These are phyloP conservation scores for Tetrapedia diversipes DNA, from an alignment of 2,888 invertebrate genomes.

Conservation along the genomic window DNA sequence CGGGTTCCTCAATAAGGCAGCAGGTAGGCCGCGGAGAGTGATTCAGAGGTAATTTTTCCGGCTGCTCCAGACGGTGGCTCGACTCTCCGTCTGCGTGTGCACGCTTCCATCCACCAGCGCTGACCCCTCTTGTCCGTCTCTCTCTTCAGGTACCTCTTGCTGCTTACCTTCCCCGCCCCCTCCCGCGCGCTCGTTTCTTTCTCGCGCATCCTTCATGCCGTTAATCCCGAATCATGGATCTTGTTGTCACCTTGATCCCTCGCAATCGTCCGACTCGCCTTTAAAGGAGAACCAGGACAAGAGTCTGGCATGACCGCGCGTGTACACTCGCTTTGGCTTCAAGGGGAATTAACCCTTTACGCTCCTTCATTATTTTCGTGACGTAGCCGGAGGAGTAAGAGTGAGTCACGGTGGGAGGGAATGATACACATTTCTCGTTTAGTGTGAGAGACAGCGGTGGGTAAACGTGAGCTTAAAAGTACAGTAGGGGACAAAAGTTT, in stretches of 20 bases:
- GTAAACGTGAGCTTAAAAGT: too few relatives aligned
- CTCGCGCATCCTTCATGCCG: conserved; percentile 49
- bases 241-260: conserved; percentile 72
- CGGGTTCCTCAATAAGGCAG: conserved; percentile 80
- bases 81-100: conserved; percentile 65
- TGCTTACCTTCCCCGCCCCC: not conserved
- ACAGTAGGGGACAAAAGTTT: too few relatives aligned
- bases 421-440: too few relatives aligned
- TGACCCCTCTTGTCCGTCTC: conserved; percentile 3
- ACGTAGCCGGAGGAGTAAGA: too few relatives aligned
- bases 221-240: conserved; percentile 72
- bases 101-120: conserved; percentile 46
- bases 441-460: too few relatives aligned
- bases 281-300: conserved; percentile 66
- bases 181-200: conserved; percentile 34
- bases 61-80: conserved; percentile 73
- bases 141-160: conserved; percentile 4
- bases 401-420: too few relatives aligned
- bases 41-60: conserved; percentile 78
- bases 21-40: conserved; percentile 79
- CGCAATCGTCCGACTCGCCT: conserved; percentile 63
- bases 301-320: conserved; percentile 23
- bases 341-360: conserved; percentile 34
- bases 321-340: not conserved
- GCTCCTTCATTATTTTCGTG: too few relatives aligned